Conservation (phyloP, 2,797 vertebrate genomes). For the Malurus splendens region DNA sequence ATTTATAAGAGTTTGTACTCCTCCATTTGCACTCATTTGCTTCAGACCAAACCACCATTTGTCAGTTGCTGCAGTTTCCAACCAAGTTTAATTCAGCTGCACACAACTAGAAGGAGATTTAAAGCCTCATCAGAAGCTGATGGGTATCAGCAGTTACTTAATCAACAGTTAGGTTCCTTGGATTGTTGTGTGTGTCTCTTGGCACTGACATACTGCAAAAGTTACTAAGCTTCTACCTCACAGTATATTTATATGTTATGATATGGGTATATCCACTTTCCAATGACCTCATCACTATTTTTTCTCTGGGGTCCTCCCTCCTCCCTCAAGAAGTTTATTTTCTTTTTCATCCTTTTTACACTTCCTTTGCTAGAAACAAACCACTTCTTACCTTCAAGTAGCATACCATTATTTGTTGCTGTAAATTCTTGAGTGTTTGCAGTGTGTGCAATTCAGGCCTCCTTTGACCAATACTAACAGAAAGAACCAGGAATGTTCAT, state of each 20-base stretch:
- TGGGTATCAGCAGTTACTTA: neutral
- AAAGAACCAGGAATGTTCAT: neutral
- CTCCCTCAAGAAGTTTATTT: neutral
- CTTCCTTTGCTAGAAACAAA: neutral
- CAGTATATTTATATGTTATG: neutral
- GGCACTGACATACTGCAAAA: neutral
- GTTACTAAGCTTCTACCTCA: neutral
- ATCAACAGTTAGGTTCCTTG: neutral
- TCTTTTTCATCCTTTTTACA: neutral
- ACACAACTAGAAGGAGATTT: neutral
- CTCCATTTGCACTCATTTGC: too few species aligned
- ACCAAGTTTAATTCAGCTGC: neutral
- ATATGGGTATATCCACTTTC: neutral
- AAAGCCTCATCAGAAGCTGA: neutral
- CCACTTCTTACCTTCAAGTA: neutral
- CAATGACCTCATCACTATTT: neutral
- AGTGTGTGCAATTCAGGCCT: neutral
- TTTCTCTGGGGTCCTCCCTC: neutral
- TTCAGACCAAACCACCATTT: neutral
- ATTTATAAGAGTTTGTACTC: neutral
- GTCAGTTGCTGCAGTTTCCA: neutral
- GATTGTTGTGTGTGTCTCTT: neutral
- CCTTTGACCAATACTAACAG: neutral
- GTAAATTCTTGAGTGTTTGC: neutral
- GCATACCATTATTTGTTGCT: neutral